Conservation (phyloP, 2,888 invertebrate genomes). For the Agonum fuliginosum region DNA sequence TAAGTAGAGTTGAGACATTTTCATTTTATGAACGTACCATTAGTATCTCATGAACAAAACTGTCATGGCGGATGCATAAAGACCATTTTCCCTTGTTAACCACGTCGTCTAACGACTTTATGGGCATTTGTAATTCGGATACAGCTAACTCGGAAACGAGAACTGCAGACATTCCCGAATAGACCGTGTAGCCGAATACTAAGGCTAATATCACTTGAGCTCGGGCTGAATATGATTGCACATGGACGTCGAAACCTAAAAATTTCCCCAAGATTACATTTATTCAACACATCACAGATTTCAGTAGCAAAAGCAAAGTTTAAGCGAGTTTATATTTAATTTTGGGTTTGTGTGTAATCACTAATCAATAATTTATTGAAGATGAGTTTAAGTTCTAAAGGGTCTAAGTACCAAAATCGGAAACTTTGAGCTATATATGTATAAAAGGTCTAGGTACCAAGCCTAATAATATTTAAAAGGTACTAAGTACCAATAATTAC, state of each 20-base stretch:
- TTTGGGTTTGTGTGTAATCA: no score
- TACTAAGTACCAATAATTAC: no score
- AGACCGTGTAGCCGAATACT: slow-evolving; percentile 68
- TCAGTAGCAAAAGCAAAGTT: no score
- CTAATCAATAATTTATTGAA: no score
- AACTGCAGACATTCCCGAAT: slow-evolving; percentile 69
- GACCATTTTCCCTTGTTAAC: slow-evolving; percentile 68
- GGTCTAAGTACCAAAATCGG: no score
- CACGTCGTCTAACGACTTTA: slow-evolving; percentile 70
- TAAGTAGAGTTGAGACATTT: neutral
- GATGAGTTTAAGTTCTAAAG: no score
- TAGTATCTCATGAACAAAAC: slow-evolving; percentile 70
- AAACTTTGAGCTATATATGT: no score
- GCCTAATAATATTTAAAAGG: no score
- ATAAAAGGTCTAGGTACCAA: no score
- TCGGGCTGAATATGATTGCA: slow-evolving; percentile 67
- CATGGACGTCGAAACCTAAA: slow-evolving; percentile 68
- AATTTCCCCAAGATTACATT: slow-evolving; percentile 6
- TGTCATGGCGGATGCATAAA: slow-evolving; percentile 71
- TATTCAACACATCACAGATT: no score
- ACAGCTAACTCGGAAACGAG: slow-evolving; percentile 72
- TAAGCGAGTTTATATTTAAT: no score
- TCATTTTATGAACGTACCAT: slow-evolving; percentile 63
- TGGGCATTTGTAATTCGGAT: slow-evolving; percentile 68
- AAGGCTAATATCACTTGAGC: slow-evolving; percentile 67